A percentile compares a stretch with the other conserved stretches of the same genome.
Evolutionary conservation across 2,888 invertebrate species (phyloP).

Genomic region (Microplitis manilae): DNA sequence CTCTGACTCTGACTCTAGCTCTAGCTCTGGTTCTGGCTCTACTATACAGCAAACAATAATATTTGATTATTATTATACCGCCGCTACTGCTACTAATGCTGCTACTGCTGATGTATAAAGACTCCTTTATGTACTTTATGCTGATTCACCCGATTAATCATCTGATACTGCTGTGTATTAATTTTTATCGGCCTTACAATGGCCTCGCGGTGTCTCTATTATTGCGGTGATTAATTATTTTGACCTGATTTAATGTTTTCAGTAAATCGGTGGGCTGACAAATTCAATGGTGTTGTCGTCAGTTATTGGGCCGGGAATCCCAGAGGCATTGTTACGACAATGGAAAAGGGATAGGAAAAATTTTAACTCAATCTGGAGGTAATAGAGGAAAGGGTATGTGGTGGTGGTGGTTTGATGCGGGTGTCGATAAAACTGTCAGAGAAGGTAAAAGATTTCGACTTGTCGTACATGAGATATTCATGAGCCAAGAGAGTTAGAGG

Average conservation of each 20-base stretch:
- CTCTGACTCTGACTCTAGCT: background rate
- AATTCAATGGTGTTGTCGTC: too few species aligned
- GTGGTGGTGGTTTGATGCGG: background rate
- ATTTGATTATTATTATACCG: conserved; percentile 9
- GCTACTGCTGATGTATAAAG: background rate
- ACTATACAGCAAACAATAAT: background rate
- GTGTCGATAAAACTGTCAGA: background rate
- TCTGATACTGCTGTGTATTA: background rate
- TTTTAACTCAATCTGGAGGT: too few species aligned
- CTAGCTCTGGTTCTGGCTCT: background rate
- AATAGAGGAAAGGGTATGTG: too few species aligned
- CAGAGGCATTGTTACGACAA: too few species aligned
- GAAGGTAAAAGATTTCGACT: conserved; percentile 7
- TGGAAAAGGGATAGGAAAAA: too few species aligned
- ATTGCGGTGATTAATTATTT: conserved; percentile 2
- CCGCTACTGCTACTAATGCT: too few species aligned
- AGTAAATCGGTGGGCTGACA: background rate
- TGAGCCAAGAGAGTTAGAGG: background rate
- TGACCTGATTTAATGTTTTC: background rate
- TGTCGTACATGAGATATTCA: conserved; percentile 19
- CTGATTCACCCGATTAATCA: conserved; percentile 20
- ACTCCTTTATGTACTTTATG: background rate
- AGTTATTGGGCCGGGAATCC: too few species aligned
- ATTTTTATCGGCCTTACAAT: background rate
- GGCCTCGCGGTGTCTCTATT: background rate